These are phyloP conservation scores for Chiloscyllium plagiosum DNA, from an alignment of 2,113 vertebrate genomes.

Conservation along the genomic window DNA sequence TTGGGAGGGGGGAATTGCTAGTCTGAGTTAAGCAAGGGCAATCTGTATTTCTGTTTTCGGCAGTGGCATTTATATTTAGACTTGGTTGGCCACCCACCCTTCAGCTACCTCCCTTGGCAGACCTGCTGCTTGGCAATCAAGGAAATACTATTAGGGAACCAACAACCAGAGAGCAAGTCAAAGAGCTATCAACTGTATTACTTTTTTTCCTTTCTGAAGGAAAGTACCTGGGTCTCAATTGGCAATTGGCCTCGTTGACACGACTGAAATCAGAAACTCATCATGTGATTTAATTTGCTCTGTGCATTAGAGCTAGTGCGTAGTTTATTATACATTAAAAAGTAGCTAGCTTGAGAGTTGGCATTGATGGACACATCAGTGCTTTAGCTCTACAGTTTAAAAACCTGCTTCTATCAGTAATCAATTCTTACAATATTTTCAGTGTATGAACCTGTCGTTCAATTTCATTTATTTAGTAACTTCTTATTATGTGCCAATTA, in stretches of 20 bases:
- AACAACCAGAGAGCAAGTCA: neutral
- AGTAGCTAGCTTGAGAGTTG: neutral
- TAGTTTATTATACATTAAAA: constrained; percentile 12
- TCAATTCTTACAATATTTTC: neutral
- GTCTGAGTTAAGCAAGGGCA: neutral
- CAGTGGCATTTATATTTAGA: neutral
- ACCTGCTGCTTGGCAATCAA: constrained; percentile 10
- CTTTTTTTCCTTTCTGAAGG: neutral
- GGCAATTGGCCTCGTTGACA: neutral
- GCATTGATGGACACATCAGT: neutral
- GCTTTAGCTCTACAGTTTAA: neutral
- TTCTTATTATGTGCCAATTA: neutral
- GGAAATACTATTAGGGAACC: neutral
- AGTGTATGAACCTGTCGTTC: neutral
- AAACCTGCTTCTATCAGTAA: neutral
- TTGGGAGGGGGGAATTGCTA: neutral
- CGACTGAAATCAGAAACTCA: constrained; percentile 16
- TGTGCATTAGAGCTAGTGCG: neutral
- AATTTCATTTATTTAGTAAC: neutral
- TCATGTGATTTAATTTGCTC: constrained; percentile 14
- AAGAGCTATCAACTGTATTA: constrained; percentile 24
- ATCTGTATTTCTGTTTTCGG: neutral
- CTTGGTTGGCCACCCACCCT: neutral
- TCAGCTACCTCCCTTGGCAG: neutral
- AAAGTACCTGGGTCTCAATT: neutral